Conservation (phyloP, 2,888 invertebrate species). For the Aleiodes alternator region DNA sequence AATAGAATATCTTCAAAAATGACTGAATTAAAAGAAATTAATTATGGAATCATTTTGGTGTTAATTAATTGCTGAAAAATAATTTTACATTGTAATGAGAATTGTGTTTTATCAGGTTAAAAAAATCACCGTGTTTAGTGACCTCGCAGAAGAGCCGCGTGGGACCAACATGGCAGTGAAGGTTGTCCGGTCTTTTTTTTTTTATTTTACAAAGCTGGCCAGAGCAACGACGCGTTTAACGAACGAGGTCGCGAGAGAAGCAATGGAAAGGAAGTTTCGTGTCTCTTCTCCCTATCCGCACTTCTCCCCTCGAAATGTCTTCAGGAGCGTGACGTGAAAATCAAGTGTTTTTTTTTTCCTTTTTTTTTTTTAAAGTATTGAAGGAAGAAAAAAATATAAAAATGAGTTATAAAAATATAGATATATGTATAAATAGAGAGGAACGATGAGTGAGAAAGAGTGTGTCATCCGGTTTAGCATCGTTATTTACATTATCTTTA, state of each 20-base stretch:
- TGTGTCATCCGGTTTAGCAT: too few species aligned
- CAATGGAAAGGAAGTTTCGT: slow-evolving; percentile 31
- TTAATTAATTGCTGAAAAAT: slow-evolving; percentile 18
- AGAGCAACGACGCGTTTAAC: slow-evolving; percentile 44
- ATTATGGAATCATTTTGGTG: not conserved
- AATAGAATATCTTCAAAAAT: too few species aligned
- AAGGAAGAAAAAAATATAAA: not conserved
- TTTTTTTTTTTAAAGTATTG: too few species aligned
- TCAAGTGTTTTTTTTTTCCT: not conserved
- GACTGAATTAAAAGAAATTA: too few species aligned
- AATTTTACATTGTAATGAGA: slow-evolving; percentile 2
- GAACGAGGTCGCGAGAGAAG: slow-evolving; percentile 32
- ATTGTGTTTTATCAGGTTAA: not conserved
- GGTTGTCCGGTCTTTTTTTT: slow-evolving; percentile 31
- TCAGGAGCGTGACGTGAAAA: slow-evolving; percentile 39
- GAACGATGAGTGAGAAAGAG: not conserved
- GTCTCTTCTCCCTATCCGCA: not conserved
- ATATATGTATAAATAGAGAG: not conserved
- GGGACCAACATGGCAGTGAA: slow-evolving; percentile 39
- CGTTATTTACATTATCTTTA: too few species aligned
- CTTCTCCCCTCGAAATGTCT: slow-evolving; percentile 1
- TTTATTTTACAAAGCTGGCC: slow-evolving; percentile 6
- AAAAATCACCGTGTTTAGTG: slow-evolving; percentile 35
- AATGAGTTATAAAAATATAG: slow-evolving; percentile 9
- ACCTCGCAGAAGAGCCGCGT: slow-evolving; percentile 33